phyloP scores from a whole-genome alignment of 2,888 invertebrate species.

The Limenitis arthemis region DNA sequence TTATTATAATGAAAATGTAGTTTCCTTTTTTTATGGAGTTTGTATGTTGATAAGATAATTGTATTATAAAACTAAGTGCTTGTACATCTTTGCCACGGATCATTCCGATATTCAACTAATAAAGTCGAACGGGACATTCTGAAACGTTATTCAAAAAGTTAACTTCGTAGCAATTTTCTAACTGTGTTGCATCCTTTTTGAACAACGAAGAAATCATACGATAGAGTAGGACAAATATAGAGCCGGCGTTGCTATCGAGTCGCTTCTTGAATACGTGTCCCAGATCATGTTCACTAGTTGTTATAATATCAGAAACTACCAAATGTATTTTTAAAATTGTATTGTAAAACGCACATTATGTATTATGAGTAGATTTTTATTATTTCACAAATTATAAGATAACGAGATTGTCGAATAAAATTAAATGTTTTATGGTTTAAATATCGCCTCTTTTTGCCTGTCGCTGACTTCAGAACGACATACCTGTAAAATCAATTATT shows the following conservation, averaged over 20 bases:
- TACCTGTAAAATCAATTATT: too few species aligned
- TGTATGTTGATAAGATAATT: slow-evolving; percentile 35
- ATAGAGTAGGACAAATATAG: slow-evolving; percentile 24
- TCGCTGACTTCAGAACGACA: not conserved
- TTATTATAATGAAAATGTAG: slow-evolving; percentile 40
- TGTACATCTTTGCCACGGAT: slow-evolving; percentile 17
- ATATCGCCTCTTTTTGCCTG: slow-evolving; percentile 14
- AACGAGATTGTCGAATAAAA: not conserved
- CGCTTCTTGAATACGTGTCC: slow-evolving; percentile 30
- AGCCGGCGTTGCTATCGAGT: slow-evolving; percentile 19
- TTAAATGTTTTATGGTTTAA: slow-evolving; percentile 11
- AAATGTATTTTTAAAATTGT: slow-evolving; percentile 52
- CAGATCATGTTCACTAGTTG: slow-evolving; percentile 42
- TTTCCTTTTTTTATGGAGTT: slow-evolving; percentile 45
- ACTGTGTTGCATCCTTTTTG: slow-evolving; percentile 30
- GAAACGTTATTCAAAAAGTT: slow-evolving; percentile 26
- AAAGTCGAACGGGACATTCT: slow-evolving; percentile 20
- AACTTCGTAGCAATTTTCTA: slow-evolving; percentile 21
- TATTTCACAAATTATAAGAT: slow-evolving; percentile 26
- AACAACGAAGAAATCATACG: slow-evolving; percentile 22
- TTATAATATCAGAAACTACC: slow-evolving; percentile 37
- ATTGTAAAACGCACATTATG: slow-evolving; percentile 56
- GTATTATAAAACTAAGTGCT: slow-evolving; percentile 29
- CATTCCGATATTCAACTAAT: slow-evolving; percentile 17
- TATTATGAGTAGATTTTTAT: slow-evolving; percentile 46